These are phyloP conservation scores for Notodonta dromedarius DNA, from an alignment of 2,888 invertebrate genomes.

Conservation along the genomic window DNA sequence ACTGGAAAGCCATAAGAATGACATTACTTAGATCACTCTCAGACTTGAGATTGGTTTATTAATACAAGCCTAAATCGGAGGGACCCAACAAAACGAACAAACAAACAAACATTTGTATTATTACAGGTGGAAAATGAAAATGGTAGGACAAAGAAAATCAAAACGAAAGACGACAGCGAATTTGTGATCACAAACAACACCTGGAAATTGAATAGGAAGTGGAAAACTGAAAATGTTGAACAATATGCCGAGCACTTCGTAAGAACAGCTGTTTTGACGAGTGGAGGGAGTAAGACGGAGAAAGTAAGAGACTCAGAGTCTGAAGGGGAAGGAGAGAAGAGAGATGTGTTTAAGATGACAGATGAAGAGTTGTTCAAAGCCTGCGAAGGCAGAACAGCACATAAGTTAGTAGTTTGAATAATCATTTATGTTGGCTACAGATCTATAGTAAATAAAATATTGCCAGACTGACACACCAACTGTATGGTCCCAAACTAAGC, in stretches of 20 bases:
- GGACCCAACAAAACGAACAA: too few species aligned
- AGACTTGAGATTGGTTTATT: too few species aligned
- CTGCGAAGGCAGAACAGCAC: constrained; percentile 92
- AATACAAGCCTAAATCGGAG: too few species aligned
- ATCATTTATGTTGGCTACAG: too few species aligned
- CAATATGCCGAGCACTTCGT: constrained; percentile 71
- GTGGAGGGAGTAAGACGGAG: constrained; percentile 58
- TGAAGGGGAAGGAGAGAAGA: constrained; percentile 45
- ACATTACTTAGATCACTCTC: too few species aligned
- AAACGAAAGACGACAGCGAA: constrained; percentile 57
- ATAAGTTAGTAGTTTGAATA: constrained; percentile 88
- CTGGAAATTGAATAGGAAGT: constrained; percentile 66
- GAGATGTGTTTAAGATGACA: constrained; percentile 76
- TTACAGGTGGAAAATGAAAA: constrained; percentile 67
- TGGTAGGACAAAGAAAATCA: constrained; percentile 73
- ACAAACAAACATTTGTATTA: background rate
- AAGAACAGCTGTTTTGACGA: constrained; percentile 63
- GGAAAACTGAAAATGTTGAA: constrained; percentile 43
- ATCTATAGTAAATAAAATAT: too few species aligned
- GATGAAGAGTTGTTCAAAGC: constrained; percentile 92
- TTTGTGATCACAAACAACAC: constrained; percentile 72
- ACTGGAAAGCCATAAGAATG: too few species aligned
- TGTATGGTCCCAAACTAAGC: too few species aligned
- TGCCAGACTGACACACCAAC: too few species aligned
- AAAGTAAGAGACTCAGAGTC: constrained; percentile 55